phyloP scores from a whole-genome alignment of 2,113 vertebrate species.

The Oncorhynchus clarkii region DNA sequence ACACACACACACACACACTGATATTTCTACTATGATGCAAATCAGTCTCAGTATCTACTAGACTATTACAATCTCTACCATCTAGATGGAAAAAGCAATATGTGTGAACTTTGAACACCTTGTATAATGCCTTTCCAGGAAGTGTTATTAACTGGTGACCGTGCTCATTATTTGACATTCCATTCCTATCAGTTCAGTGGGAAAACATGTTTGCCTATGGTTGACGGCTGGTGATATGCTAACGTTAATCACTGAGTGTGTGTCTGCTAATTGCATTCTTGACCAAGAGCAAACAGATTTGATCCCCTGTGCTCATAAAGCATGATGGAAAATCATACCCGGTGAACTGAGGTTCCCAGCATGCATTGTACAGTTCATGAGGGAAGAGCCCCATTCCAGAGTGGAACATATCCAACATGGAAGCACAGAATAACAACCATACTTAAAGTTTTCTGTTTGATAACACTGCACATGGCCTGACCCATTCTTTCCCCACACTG shows the following conservation, averaged over 20 bases:
- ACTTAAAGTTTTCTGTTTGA: too few species aligned
- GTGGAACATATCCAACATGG: too few species aligned
- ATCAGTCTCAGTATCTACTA: too few species aligned
- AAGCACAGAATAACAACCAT: too few species aligned
- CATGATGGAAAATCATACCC: constrained; percentile 22
- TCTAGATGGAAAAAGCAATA: constrained; percentile 17
- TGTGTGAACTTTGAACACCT: constrained; percentile 24
- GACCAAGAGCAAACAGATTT: constrained; percentile 61
- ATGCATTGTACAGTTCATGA: constrained; percentile 1
- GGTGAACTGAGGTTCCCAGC: neutral
- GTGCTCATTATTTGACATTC: constrained; percentile 68
- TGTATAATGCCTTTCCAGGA: constrained; percentile 47
- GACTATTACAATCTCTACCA: neutral
- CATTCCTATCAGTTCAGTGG: constrained; percentile 59
- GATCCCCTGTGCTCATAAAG: constrained; percentile 58
- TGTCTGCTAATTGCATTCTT: constrained; percentile 68
- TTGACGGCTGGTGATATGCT: constrained; percentile 52
- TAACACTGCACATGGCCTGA: too few species aligned
- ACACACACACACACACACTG: neutral
- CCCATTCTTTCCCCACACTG: too few species aligned
- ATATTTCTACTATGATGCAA: neutral
- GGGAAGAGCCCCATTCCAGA: too few species aligned
- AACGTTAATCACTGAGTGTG: constrained; percentile 62
- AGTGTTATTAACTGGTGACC: constrained; percentile 27
- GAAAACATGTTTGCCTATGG: constrained; percentile 67